A percentile compares a stretch with the other conserved stretches of the same genome.
Evolutionary conservation across 2,113 vertebrate genomes (phyloP).

Genomic region (Oxygymnocypris stewartii): DNA sequence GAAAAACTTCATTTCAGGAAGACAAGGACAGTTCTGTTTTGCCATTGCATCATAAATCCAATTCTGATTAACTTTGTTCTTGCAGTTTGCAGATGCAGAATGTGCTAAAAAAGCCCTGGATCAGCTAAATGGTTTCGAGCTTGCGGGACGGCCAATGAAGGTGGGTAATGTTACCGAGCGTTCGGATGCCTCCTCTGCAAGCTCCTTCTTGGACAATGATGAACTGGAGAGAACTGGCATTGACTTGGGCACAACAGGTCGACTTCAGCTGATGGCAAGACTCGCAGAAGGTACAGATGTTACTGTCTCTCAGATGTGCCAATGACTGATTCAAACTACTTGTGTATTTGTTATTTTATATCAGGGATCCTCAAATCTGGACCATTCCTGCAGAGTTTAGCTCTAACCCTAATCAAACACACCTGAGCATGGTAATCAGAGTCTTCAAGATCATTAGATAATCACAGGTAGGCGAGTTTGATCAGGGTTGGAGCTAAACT

Average conservation of each 20-base stretch:
- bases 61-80: not conserved
- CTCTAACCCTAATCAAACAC: too few relatives aligned
- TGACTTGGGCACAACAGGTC: constrained; percentile 95
- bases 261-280: constrained; percentile 95
- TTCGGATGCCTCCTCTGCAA: constrained; percentile 94
- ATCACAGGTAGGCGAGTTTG: too few relatives aligned
- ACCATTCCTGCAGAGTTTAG: too few relatives aligned
- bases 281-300: constrained; percentile 89
- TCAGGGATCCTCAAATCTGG: too few relatives aligned
- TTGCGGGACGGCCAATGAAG: constrained; percentile 97
- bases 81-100: constrained; percentile 95
- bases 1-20: not conserved
- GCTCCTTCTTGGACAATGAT: constrained; percentile 96
- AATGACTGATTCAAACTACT: not conserved
- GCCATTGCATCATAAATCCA: not conserved
- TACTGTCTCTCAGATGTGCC: not conserved
- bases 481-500: too few relatives aligned
- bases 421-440: too few relatives aligned
- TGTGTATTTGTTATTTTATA: not conserved
- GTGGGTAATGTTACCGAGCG: constrained; percentile 97
- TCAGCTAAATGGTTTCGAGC: constrained; percentile 95
- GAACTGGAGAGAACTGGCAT: constrained; percentile 97
- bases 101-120: constrained; percentile 99
- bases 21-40: not conserved
- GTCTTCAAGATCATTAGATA: too few relatives aligned